A percentile compares a stretch with the other conserved stretches of the same genome.
These are phyloP conservation scores for Thamnophis elegans DNA, from an alignment of 2,797 vertebrate genomes.

Conservation along the genomic window DNA sequence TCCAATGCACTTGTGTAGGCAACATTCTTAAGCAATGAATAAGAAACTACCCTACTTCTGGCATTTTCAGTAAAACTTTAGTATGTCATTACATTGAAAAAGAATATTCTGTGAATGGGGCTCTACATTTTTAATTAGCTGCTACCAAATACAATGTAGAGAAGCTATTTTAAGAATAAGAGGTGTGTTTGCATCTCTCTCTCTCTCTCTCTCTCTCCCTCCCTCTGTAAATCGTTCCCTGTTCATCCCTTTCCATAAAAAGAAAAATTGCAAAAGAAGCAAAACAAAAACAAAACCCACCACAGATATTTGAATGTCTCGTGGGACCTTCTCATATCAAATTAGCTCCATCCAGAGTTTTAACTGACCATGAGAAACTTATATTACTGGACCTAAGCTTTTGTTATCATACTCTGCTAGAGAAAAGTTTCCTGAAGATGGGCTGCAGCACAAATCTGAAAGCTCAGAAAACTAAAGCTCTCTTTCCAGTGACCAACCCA, in stretches of 20 bases:
- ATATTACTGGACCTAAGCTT: neutral
- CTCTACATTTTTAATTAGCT: neutral
- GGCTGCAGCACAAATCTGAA: neutral
- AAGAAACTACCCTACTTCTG: neutral
- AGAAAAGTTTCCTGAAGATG: neutral
- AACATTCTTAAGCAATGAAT: slow-evolving; percentile 31
- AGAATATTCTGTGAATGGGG: neutral
- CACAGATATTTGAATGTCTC: neutral
- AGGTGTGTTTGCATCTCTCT: neutral
- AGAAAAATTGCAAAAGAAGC: neutral
- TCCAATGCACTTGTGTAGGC: slow-evolving; percentile 25
- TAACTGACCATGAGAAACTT: neutral
- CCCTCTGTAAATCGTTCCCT: neutral
- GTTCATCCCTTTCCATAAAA: neutral
- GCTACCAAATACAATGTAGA: neutral
- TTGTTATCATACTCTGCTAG: neutral
- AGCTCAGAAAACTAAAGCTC: neutral
- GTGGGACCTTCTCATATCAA: neutral
- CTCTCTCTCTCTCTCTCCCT: too few species aligned
- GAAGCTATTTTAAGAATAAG: neutral
- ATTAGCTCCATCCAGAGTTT: neutral
- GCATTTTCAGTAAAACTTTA: neutral
- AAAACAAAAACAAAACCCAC: neutral
- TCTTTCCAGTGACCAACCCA: neutral
- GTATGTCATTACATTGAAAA: neutral